Evolutionary conservation across 2,113 vertebrate genomes (phyloP).

Genomic region (Menidia beryllina): DNA sequence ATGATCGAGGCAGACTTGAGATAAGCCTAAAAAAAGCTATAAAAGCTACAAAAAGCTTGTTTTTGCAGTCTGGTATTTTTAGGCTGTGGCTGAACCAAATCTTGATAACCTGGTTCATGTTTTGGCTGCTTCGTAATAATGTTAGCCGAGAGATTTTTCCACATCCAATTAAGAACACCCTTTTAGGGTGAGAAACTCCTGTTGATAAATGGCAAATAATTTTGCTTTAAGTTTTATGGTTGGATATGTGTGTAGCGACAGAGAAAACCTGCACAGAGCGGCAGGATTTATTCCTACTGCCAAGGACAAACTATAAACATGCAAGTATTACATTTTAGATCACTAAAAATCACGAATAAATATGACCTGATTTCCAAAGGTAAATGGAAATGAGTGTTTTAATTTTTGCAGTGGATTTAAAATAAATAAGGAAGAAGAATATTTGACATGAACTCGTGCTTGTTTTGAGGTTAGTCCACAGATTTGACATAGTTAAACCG

Average conservation of each 20-base stretch:
- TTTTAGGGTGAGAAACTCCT: background rate
- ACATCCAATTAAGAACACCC: background rate
- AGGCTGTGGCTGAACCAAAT: slow-evolving; percentile 31
- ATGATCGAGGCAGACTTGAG: slow-evolving; percentile 8
- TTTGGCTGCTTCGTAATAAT: slow-evolving; percentile 24
- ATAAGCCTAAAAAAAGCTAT: slow-evolving; percentile 41
- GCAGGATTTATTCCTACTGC: slow-evolving; percentile 10
- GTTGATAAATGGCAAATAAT: slow-evolving; percentile 5
- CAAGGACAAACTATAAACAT: slow-evolving; percentile 10
- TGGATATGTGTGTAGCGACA: slow-evolving; percentile 40
- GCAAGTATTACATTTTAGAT: slow-evolving; percentile 13
- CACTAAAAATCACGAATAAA: background rate
- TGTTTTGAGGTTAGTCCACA: too few relatives aligned
- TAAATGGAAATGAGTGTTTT: background rate
- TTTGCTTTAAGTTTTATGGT: slow-evolving; percentile 48
- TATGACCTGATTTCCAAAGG: background rate
- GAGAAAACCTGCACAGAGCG: slow-evolving; percentile 22
- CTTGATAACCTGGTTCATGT: slow-evolving; percentile 18
- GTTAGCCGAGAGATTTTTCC: background rate
- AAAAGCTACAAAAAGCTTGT: too few relatives aligned
- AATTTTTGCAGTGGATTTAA: background rate
- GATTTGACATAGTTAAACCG: background rate
- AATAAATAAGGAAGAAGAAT: background rate
- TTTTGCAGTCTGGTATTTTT: slow-evolving; percentile 34
- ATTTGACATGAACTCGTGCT: background rate